Evolutionary conservation across 1,140 invertebrate species (phyloP).

Genomic region (Dendroctonus ponderosae): DNA sequence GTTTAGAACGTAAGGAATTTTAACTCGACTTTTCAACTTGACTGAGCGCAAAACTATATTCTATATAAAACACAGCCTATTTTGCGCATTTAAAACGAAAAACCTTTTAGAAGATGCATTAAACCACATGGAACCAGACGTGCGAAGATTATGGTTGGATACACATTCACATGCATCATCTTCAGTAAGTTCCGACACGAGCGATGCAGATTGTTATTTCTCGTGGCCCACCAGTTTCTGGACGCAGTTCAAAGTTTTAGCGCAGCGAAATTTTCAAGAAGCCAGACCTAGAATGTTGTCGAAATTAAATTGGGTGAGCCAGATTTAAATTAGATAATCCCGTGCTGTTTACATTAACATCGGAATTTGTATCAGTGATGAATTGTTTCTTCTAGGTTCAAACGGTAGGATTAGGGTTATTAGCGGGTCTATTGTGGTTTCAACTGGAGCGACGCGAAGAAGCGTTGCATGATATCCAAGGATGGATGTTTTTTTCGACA

Average conservation of each 20-base stretch:
- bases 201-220: slow-evolving; percentile 49
- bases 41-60: too few relatives aligned
- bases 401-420: slow-evolving; percentile 67
- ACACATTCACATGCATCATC: slow-evolving; percentile 71
- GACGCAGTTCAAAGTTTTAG: slow-evolving; percentile 78
- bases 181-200: slow-evolving; percentile 59
- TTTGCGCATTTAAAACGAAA: not conserved
- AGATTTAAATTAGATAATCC: not conserved
- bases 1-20: slow-evolving; percentile 43
- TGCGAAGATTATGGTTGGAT: slow-evolving; percentile 70
- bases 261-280: slow-evolving; percentile 77
- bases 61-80: too few relatives aligned
- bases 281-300: slow-evolving; percentile 76
- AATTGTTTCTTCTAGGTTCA: slow-evolving; percentile 54
- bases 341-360: not conserved
- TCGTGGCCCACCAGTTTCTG: slow-evolving; percentile 80
- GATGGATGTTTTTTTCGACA: slow-evolving; percentile 85
- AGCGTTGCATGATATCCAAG: slow-evolving; percentile 76
- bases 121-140: slow-evolving; percentile 62
- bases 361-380: not conserved
- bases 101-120: slow-evolving; percentile 35
- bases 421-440: slow-evolving; percentile 80
- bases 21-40: too few relatives aligned
- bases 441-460: slow-evolving; percentile 73
- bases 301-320: slow-evolving; percentile 67